phyloP scores from a whole-genome alignment of 2,888 invertebrate species.

The Andrena camellia region DNA sequence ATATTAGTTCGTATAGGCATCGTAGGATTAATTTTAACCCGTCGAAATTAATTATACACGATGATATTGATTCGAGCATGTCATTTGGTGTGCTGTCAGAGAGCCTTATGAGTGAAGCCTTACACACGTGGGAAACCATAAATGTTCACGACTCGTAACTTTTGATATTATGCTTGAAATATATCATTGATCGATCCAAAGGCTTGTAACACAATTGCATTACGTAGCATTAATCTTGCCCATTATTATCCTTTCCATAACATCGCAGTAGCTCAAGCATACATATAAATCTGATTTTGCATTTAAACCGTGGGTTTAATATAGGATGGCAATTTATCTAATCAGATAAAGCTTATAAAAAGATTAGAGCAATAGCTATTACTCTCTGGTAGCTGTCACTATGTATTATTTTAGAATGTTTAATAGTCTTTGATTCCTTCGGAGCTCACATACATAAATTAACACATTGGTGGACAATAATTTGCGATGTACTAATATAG shows the following conservation, averaged over 20 bases:
- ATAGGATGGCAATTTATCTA: not conserved
- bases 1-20: not conserved
- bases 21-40: conserved; percentile 9
- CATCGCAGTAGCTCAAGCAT: not conserved
- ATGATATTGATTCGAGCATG: conserved; percentile 34
- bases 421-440: no score
- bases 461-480: no score
- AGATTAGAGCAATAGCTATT: not conserved
- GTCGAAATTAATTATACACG: conserved; percentile 15
- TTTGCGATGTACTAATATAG: not conserved
- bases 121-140: conserved; percentile 78
- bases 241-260: not conserved
- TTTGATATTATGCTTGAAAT: conserved; percentile 73
- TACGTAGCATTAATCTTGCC: not conserved
- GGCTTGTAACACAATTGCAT: conserved; percentile 40
- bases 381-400: not conserved
- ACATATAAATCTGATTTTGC: not conserved
- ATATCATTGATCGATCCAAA: conserved; percentile 40
- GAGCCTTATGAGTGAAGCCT: conserved; percentile 78
- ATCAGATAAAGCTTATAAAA: conserved; percentile 1
- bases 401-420: not conserved
- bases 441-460: no score
- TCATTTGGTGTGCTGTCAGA: conserved; percentile 33
- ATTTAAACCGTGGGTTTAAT: not conserved
- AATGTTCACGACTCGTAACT: conserved; percentile 66